Base-by-base conservation (phyloP, 2,113 vertebrate species). In the Platysternon megacephalum region DNA sequence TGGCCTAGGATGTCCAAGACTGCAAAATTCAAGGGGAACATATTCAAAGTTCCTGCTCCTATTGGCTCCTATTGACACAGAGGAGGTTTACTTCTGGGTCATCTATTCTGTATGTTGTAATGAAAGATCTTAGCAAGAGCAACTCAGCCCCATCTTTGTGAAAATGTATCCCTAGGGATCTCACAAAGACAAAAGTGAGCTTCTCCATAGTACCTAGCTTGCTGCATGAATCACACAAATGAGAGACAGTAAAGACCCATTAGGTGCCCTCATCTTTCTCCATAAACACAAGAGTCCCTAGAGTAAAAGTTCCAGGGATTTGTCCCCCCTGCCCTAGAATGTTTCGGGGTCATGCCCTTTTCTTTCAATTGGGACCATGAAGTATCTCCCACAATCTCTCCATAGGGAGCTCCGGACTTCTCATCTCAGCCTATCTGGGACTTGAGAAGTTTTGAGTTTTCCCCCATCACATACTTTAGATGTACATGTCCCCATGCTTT, bases 401-500 rank as follows among this genome's bases (percentile, higher is more conserved):
- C 42, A 76, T 4, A 42, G 22, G 5, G 21, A 24, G 22, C 19
- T 11, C 24, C 10, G 12, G 21, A 76, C 72, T 26, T 76, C 72
- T 22, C 72, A 44, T 22, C 72, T 76, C 6, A 12, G 72, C 24
- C 72, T 76, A 76, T 13, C 10, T 42, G 3, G 72, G 39, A 76
- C 22, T 76, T 26, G 21, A 13, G 9, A n/a, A 39, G 19, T 5
- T 39, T 39, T 35, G 11, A 8, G 4, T 74, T 42, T 42, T 39
- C 39, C 32, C 35, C 32, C 35, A 5, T 24, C 10, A 11, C n/a
- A 42, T 76, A 5, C 3, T 0, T 65, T 90, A 89, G 24, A 32
- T 21, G 1, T 4, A 58, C 16, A 0, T 3, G 0, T 17, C 2
- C 42, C 58, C 10, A 35, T 3, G 4, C 1, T 61, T 22, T 10